These are phyloP conservation scores for Lithophane leautieri DNA, from an alignment of 2,888 invertebrate species.

Conservation along the genomic window DNA sequence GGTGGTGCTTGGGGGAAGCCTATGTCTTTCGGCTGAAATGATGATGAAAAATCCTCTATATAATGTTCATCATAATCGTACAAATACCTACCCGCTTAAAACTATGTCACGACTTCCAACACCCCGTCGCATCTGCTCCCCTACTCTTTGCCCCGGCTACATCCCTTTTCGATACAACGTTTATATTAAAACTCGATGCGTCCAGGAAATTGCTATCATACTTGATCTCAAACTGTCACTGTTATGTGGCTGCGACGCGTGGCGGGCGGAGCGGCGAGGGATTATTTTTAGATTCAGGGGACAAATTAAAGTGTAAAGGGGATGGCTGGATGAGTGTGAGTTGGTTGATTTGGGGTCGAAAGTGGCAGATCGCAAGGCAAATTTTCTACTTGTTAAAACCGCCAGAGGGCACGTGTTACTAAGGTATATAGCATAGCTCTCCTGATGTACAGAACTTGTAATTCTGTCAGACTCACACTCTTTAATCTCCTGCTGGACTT, in stretches of 20 bases:
- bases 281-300: slow-evolving; percentile 16
- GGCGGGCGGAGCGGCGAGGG: slow-evolving; percentile 60
- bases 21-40: too few relatives aligned
- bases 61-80: background rate
- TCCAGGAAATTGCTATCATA: slow-evolving; percentile 84
- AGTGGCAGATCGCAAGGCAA: background rate
- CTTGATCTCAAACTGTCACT: slow-evolving; percentile 82
- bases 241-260: slow-evolving; percentile 37
- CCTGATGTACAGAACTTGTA: too few relatives aligned
- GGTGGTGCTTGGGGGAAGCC: too few relatives aligned
- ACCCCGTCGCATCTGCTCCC: slow-evolving; percentile 42
- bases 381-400: background rate
- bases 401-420: background rate
- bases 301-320: slow-evolving; percentile 38
- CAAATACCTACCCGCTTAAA: background rate
- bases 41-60: too few relatives aligned
- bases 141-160: slow-evolving; percentile 63
- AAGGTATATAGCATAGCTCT: too few relatives aligned
- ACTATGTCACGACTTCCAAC: background rate
- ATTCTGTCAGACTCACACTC: too few relatives aligned
- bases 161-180: slow-evolving; percentile 77
- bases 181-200: slow-evolving; percentile 82
- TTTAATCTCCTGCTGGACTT: too few relatives aligned
- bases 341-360: background rate
- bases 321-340: background rate